Percentiles rank a stretch among this genome's conserved stretches.
phyloP scores from a whole-genome alignment of 2,888 invertebrate species.

The Formica aserva region DNA sequence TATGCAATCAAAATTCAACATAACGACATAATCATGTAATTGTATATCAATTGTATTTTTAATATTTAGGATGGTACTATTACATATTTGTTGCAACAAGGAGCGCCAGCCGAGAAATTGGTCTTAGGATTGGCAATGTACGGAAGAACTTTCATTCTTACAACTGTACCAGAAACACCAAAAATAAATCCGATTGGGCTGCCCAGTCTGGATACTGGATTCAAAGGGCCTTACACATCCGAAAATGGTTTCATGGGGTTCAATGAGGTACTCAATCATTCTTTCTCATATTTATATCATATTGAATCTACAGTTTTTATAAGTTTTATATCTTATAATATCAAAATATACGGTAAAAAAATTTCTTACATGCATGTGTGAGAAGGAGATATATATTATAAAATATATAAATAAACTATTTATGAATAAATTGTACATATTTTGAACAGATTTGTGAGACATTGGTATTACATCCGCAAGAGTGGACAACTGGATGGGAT shows the following conservation, averaged over 20 bases:
- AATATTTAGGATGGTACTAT: slow-evolving; percentile 90
- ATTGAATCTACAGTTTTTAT: background rate
- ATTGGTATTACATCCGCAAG: slow-evolving; percentile 56
- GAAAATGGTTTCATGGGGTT: slow-evolving; percentile 95
- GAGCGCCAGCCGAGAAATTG: slow-evolving; percentile 92
- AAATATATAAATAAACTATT: background rate
- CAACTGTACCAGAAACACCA: slow-evolving; percentile 66
- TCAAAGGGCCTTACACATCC: slow-evolving; percentile 92
- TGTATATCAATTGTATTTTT: background rate
- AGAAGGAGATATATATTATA: background rate
- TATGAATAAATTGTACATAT: slow-evolving; percentile 83
- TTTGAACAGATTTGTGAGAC: slow-evolving; percentile 79
- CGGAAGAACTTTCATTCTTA: slow-evolving; percentile 92
- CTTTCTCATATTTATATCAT: background rate
- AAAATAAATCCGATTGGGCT: slow-evolving; percentile 86
- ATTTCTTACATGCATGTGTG: background rate
- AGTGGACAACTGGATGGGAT: slow-evolving; percentile 92
- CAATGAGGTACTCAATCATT: slow-evolving; percentile 89
- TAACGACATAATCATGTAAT: background rate
- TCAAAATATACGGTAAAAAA: background rate
- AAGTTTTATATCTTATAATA: background rate
- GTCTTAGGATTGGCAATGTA: slow-evolving; percentile 94
- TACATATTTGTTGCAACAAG: slow-evolving; percentile 91
- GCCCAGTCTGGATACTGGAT: slow-evolving; percentile 88
- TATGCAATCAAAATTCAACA: background rate